Evolutionary conservation across 2,888 invertebrate species (phyloP).

Genomic region (Lasius fuliginosus): DNA sequence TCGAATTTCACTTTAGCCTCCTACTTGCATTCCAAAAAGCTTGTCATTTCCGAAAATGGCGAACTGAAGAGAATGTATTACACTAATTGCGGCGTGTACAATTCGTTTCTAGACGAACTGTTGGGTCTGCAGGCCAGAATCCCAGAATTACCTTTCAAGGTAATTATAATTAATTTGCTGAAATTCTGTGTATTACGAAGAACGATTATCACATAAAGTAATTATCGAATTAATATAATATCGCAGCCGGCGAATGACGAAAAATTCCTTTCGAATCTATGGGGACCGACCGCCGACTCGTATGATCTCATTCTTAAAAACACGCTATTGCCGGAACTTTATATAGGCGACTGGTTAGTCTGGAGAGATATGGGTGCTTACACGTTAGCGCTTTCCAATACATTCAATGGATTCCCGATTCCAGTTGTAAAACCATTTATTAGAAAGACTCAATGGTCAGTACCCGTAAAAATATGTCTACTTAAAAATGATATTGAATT

Average conservation of each 20-base stretch:
- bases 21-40: constrained; percentile 87
- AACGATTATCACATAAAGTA: not conserved
- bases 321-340: constrained; percentile 87
- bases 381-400: constrained; percentile 87
- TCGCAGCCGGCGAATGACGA: constrained; percentile 51
- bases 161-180: constrained; percentile 23
- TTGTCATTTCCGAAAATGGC: constrained; percentile 76
- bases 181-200: not conserved
- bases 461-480: not conserved
- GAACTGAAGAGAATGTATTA: constrained; percentile 87
- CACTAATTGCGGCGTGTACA: constrained; percentile 89
- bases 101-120: constrained; percentile 88
- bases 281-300: constrained; percentile 90
- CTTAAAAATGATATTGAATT: not conserved
- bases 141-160: constrained; percentile 70
- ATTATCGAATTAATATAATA: not conserved
- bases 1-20: constrained; percentile 88
- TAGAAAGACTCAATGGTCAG: constrained; percentile 81
- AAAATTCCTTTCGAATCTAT: constrained; percentile 84
- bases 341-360: constrained; percentile 89
- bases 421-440: constrained; percentile 85
- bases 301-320: constrained; percentile 87
- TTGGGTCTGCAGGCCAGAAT: constrained; percentile 68
- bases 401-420: constrained; percentile 88
- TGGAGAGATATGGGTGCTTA: constrained; percentile 90